These are phyloP conservation scores for Littorina saxatilis DNA, from an alignment of 1,140 invertebrate genomes.

Conservation along the genomic window DNA sequence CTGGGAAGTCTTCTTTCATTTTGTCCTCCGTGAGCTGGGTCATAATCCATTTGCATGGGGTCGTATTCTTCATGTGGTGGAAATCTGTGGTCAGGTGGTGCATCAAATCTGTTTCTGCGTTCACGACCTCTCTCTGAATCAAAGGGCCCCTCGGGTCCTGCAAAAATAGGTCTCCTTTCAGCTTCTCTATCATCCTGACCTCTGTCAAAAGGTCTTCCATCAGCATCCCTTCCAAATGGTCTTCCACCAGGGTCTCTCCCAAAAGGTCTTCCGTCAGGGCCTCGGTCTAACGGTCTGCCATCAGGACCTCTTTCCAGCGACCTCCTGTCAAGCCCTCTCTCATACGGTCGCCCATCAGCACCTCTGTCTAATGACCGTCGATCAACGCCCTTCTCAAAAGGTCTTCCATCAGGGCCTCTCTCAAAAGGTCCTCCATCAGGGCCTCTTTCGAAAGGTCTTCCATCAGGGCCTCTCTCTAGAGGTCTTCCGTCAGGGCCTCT, in stretches of 20 bases:
- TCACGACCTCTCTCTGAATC: not conserved
- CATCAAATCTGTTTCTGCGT: conserved; percentile 11
- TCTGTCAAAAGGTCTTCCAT: not conserved
- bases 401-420: not conserved
- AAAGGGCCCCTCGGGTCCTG: not conserved
- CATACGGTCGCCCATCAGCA: not conserved
- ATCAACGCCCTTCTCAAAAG: not conserved
- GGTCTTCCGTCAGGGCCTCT: not conserved
- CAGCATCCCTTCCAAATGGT: not conserved
- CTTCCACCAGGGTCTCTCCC: not conserved
- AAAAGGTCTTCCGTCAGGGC: not conserved
- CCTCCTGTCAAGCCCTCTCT: not conserved
- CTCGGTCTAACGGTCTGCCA: conserved; percentile 9
- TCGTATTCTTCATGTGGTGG: not conserved
- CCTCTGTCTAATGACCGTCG: not conserved
- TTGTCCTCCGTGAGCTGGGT: not conserved
- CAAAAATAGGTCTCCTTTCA: not conserved
- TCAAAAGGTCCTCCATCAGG: conserved; percentile 16
- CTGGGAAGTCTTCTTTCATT: conserved; percentile 9
- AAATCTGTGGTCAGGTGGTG: conserved; percentile 20
- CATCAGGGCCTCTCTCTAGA: conserved; percentile 7
- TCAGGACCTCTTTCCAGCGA: not conserved
- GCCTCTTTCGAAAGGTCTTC: not conserved
- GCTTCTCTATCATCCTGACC: not conserved
- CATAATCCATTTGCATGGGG: conserved; percentile 40